A percentile compares a stretch with the other conserved stretches of the same genome.
Conservation (phyloP, 2,888 invertebrate genomes). For the Pristionchus mayeri region DNA sequence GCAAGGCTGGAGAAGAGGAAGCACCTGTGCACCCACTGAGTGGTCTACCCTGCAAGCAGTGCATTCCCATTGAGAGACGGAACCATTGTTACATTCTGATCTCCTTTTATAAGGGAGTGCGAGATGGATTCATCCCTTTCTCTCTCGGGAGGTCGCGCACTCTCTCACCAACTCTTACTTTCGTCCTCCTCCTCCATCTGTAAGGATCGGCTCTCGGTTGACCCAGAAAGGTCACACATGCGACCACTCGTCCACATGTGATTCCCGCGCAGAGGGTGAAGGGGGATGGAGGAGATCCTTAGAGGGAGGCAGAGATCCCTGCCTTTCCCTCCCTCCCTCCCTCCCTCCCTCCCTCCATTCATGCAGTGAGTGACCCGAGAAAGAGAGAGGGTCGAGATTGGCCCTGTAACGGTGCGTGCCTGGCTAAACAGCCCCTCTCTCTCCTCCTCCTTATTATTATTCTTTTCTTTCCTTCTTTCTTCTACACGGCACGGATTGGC, state of each 20-base stretch:
- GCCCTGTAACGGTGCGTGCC: slow-evolving; percentile 43
- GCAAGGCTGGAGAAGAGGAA: background rate
- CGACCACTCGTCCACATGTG: background rate
- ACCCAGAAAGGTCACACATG: slow-evolving; percentile 47
- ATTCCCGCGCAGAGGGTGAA: background rate
- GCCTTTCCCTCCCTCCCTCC: background rate
- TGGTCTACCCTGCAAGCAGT: background rate
- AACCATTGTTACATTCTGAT: too few relatives aligned
- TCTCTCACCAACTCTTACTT: slow-evolving; percentile 30
- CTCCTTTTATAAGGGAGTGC: too few relatives aligned
- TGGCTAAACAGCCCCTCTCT: background rate
- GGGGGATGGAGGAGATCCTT: background rate
- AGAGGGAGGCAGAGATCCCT: slow-evolving; percentile 25
- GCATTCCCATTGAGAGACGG: background rate
- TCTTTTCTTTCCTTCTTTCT: background rate
- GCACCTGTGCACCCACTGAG: background rate
- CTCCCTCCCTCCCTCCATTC: background rate
- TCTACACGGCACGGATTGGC: background rate
- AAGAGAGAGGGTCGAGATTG: slow-evolving; percentile 24
- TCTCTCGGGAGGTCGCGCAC: slow-evolving; percentile 12
- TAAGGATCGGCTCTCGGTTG: background rate
- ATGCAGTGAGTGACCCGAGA: slow-evolving; percentile 23
- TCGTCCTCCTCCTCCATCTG: slow-evolving; percentile 28
- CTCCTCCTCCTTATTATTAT: background rate
- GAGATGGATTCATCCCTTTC: background rate